These are phyloP conservation scores for Campylomormyrus numenius DNA, from an alignment of 2,113 vertebrate species.

Conservation along the genomic window DNA sequence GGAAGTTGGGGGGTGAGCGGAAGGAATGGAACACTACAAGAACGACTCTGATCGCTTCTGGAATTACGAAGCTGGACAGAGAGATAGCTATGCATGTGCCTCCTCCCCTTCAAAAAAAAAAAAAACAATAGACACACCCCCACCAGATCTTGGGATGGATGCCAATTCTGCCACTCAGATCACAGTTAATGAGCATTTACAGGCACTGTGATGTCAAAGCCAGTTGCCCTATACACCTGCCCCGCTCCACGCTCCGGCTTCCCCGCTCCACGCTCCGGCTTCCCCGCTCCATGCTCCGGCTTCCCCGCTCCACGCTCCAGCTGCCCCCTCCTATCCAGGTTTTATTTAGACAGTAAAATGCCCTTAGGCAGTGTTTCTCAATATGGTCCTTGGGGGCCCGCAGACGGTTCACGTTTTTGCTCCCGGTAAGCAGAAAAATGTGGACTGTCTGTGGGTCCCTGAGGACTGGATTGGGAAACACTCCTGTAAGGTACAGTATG, in stretches of 20 bases:
- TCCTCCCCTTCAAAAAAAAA: background rate
- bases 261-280: background rate
- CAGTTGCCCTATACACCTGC: background rate
- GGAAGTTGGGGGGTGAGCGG: background rate
- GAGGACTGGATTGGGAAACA: background rate
- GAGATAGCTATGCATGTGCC: background rate
- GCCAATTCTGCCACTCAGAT: slow-evolving; percentile 64
- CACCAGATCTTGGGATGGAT: slow-evolving; percentile 32
- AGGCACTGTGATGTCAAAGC: slow-evolving; percentile 72
- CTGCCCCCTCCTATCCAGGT: background rate
- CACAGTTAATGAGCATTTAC: slow-evolving; percentile 73
- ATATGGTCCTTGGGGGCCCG: background rate
- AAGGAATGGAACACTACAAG: background rate
- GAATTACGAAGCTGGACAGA: background rate
- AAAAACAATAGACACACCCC: background rate
- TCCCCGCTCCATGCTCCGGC: too few relatives aligned
- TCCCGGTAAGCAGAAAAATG: background rate
- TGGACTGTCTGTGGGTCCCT: background rate
- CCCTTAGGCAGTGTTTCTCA: background rate
- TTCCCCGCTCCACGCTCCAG: background rate
- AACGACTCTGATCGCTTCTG: background rate
- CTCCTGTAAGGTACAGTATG: background rate
- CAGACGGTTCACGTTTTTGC: background rate
- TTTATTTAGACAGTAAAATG: background rate
- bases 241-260: background rate